Base-by-base conservation (phyloP, 2,797 vertebrate species). In the Clarias pachynema region DNA sequence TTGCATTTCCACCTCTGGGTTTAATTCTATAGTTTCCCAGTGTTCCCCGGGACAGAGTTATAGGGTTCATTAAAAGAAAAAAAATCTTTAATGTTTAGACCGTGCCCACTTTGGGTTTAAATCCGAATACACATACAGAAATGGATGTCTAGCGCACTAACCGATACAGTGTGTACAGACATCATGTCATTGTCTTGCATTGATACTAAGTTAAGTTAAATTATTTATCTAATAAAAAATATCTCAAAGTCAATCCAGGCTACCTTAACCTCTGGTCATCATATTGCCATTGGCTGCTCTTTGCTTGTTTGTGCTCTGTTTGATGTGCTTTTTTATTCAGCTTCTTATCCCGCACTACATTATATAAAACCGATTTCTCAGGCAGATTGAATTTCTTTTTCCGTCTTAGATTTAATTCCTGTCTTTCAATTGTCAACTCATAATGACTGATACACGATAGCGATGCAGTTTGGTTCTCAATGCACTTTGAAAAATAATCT, bases 331-430 rank as follows among this genome's bases (percentile, higher is more conserved):
- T 62, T 79, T 40, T 16, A n/a, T 5, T 40, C 31, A 62, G 75
- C 34, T 4, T n/a, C 37, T 40, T n/a, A n/a, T 40, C 22, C 77
- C 4, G 12, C 22, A 9, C 12, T n/a, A 62, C 57, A 15, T 40
- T n/a, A 60, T 18, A 9, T 40, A 62, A 79, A 79, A 62, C 59
- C n/a, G 57, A 40, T 79, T 79, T 79, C 77, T 79, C 77, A 79
- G 77, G 77, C 59, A 8, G 77, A 62, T 79, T 44, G 4, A 16
- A 26, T 79, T 79, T 79, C 59, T 62, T 40, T 62, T 79, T 59
- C 24, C 22, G n/a, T 22, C 62, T 62, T 63, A 4, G 57, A 40
- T 62, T 62, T 79, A 62, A 62, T 79, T 79, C 59, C 34, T 62
- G 77, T 40, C 34, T 40, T 79, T 63, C 34, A 78, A 79, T 62